Evolutionary conservation across 1,140 invertebrate genomes (phyloP).

Genomic region (Aleiodes sp.): DNA sequence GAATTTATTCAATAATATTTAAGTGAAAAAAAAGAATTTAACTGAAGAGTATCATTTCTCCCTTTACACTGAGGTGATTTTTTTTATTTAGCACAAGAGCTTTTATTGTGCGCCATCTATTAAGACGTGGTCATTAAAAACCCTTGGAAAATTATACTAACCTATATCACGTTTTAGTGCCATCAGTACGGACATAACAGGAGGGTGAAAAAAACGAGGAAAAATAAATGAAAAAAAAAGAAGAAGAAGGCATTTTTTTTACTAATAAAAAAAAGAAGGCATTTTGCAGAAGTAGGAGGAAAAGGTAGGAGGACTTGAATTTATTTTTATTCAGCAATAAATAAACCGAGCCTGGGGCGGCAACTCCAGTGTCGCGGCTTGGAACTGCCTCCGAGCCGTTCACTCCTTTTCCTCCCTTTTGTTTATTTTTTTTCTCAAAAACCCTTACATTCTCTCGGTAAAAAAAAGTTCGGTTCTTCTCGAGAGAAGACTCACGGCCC

Average conservation of each 20-base stretch:
- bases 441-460: conserved; percentile 11
- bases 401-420: no score
- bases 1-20: no score
- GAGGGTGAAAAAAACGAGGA: no score
- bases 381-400: conserved; percentile 9
- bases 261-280: neutral
- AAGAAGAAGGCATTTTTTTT: no score
- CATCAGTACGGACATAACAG: neutral
- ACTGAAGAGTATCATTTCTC: no score
- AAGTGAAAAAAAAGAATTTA: no score
- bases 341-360: conserved; percentile 30
- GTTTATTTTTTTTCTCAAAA: conserved; percentile 15
- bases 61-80: no score
- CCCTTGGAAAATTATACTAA: conserved; percentile 38
- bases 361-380: conserved; percentile 12
- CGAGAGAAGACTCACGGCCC: neutral
- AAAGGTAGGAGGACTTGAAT: conserved; percentile 31
- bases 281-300: neutral
- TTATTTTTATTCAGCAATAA: conserved; percentile 45
- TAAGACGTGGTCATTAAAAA: neutral
- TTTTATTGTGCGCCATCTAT: no score
- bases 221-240: no score
- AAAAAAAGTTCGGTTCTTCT: conserved; percentile 10
- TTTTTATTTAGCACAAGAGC: no score
- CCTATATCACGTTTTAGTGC: conserved; percentile 36